phyloP scores from a whole-genome alignment of 1,140 invertebrate species.

The Conopomorpha cramerella region DNA sequence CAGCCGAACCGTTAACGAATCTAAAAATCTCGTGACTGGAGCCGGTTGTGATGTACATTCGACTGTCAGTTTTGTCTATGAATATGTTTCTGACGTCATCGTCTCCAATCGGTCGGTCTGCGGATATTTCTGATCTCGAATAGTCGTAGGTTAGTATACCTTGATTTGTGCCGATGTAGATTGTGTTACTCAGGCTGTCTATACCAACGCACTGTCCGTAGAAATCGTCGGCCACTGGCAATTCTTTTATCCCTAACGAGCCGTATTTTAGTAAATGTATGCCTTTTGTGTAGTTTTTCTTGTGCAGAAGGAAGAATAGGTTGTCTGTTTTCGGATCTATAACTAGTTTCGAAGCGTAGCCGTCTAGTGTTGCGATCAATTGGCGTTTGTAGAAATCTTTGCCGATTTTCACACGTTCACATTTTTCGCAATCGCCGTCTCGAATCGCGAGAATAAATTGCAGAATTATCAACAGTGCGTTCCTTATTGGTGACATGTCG shows the following conservation, averaged over 20 bases:
- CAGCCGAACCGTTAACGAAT: constrained; percentile 39
- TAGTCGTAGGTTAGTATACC: constrained; percentile 36
- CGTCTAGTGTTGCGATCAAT: constrained; percentile 37
- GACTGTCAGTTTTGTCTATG: constrained; percentile 36
- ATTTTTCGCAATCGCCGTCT: constrained; percentile 17
- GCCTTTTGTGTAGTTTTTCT: constrained; percentile 45
- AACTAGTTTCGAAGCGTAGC: constrained; percentile 36
- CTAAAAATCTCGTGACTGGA: constrained; percentile 33
- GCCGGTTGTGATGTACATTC: constrained; percentile 46
- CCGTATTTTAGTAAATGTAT: constrained; percentile 37
- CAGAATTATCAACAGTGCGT: no score
- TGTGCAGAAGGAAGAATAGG: constrained; percentile 44
- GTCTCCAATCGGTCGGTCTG: constrained; percentile 41
- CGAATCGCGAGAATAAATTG: constrained; percentile 5
- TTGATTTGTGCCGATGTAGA: constrained; percentile 47
- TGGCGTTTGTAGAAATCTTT: constrained; percentile 40
- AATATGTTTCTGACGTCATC: constrained; percentile 42
- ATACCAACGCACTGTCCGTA: constrained; percentile 37
- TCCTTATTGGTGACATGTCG: no score
- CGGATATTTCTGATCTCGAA: constrained; percentile 24
- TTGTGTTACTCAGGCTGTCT: constrained; percentile 20
- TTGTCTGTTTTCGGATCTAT: constrained; percentile 36
- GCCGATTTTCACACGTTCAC: constrained; percentile 36
- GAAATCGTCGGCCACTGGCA: constrained; percentile 33
- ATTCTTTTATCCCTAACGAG: constrained; percentile 36